Conservation (phyloP, 1,140 invertebrate species). For the Campoletis sonorensis region DNA sequence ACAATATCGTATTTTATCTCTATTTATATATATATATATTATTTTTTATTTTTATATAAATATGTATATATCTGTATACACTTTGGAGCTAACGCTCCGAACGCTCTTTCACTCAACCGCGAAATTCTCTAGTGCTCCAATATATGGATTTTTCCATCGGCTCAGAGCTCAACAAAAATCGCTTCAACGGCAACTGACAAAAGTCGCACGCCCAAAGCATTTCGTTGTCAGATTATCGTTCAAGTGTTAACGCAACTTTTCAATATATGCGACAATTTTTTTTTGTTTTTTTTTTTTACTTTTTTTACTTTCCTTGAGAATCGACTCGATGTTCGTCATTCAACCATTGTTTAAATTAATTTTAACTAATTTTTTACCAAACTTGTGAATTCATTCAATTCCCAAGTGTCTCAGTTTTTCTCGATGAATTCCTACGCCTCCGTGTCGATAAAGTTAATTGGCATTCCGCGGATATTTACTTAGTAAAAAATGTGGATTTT, state of each 20-base stretch:
- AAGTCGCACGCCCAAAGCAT: conserved; percentile 3
- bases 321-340: background rate
- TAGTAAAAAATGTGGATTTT: no score
- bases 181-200: conserved; percentile 1
- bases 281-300: no score
- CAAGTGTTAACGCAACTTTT: background rate
- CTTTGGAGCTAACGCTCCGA: background rate
- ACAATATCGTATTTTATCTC: background rate
- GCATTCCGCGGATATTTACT: no score
- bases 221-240: conserved; percentile 5
- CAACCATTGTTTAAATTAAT: background rate
- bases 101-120: background rate
- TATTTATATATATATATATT: background rate
- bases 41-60: no score
- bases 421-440: no score
- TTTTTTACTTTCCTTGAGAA: background rate
- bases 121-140: background rate
- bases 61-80: background rate
- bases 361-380: background rate
- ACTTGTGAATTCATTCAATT: background rate
- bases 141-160: conserved; percentile 2
- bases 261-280: no score
- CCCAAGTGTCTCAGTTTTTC: no score
- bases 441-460: no score
- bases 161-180: background rate